Conservation (phyloP, 2,888 invertebrate species). For the Mesorhabditis sp. region DNA sequence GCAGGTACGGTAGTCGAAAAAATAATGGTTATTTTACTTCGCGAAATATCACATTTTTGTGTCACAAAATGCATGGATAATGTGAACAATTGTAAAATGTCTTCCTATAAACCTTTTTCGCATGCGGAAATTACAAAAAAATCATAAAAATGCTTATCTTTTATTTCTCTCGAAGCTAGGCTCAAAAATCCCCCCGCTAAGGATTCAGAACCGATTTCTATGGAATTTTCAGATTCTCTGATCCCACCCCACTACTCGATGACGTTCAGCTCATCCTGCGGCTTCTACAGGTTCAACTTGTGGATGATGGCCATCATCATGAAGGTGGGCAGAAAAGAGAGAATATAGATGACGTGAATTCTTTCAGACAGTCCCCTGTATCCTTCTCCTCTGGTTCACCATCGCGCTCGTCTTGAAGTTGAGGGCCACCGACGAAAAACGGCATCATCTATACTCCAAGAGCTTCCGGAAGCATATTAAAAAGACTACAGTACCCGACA, state of each 20-base stretch:
- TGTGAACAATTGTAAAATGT: background rate
- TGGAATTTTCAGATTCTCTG: background rate
- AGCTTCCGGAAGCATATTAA: slow-evolving; percentile 46
- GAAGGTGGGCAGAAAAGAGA: slow-evolving; percentile 23
- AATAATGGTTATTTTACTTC: slow-evolving; percentile 18
- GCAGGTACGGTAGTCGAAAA: background rate
- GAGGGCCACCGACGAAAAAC: slow-evolving; percentile 41
- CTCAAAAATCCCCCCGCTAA: background rate
- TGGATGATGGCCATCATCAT: slow-evolving; percentile 45
- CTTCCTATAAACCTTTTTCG: background rate
- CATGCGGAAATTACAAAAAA: background rate
- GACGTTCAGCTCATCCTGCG: slow-evolving; percentile 33
- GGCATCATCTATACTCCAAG: slow-evolving; percentile 51
- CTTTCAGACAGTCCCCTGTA: slow-evolving; percentile 40
- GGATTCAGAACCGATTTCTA: background rate
- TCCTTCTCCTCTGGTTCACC: slow-evolving; percentile 45
- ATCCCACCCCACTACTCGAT: background rate
- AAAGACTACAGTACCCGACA: slow-evolving; percentile 37
- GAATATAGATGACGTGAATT: background rate
- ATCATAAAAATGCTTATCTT: background rate
- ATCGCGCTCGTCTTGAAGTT: slow-evolving; percentile 41
- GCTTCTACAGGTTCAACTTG: slow-evolving; percentile 44
- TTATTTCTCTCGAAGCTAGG: background rate
- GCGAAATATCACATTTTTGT: slow-evolving; percentile 20
- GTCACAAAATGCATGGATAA: background rate